phyloP scores from a whole-genome alignment of 53 echinoderm and acorn worm genomes.

The Echinarachnius parma region DNA sequence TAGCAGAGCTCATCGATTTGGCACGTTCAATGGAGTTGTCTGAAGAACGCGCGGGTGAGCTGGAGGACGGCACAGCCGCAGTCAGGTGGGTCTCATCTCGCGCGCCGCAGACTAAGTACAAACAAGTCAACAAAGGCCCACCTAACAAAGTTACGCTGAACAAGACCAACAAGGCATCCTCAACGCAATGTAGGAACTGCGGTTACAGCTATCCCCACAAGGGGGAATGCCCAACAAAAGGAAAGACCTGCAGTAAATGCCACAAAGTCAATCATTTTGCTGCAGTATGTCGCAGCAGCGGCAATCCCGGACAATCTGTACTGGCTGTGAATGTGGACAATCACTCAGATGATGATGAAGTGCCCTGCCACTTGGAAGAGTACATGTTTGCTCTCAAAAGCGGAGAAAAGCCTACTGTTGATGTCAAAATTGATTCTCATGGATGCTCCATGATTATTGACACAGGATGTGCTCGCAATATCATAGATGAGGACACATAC shows the following conservation, averaged over 20 bases:
- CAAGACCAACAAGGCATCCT: neutral
- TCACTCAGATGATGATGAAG: slow-evolving; percentile 15
- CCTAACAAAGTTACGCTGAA: neutral
- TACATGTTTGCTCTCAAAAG: slow-evolving; percentile 12
- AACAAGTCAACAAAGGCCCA: neutral
- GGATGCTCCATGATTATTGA: slow-evolving; percentile 22
- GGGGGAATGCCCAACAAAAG: slow-evolving; percentile 39
- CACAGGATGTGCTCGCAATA: slow-evolving; percentile 15
- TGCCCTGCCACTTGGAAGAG: no score
- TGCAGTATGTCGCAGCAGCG: slow-evolving; percentile 18
- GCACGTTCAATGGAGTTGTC: slow-evolving; percentile 25
- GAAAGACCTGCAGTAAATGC: slow-evolving; percentile 31
- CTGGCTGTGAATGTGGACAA: neutral
- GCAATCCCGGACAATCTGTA: neutral
- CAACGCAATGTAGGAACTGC: slow-evolving; percentile 5
- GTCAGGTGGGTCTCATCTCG: neutral
- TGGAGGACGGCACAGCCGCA: neutral
- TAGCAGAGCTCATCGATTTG: slow-evolving; percentile 16
- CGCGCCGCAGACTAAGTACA: neutral
- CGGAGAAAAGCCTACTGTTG: neutral
- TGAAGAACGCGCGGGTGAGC: slow-evolving; percentile 14
- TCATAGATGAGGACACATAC: slow-evolving; percentile 25
- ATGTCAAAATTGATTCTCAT: neutral
- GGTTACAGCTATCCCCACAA: slow-evolving; percentile 32
- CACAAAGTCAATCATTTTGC: slow-evolving; percentile 32